Evolutionary conservation across 1,140 invertebrate species (phyloP), one percentile per base, ranked within the genome.

Genomic region (Cydia fagiglandana): DNA sequence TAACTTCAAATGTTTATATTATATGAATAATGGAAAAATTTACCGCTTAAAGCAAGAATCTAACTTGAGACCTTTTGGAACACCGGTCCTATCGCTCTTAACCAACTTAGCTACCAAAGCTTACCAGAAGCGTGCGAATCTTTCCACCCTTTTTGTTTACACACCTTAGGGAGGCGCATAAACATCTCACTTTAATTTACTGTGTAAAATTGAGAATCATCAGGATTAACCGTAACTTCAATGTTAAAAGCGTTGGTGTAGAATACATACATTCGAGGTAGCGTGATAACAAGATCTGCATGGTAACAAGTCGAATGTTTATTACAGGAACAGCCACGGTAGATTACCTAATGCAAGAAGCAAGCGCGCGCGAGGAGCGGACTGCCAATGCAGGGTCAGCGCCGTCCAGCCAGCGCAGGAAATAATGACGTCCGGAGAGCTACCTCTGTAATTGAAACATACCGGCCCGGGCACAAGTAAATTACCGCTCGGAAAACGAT

Each of bases 391-490:
- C 61, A 41, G 61, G 34, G 24, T 61, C 34, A 61, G 34, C 73
- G 74, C 34, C 74, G 73, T 73, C 41, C 77, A 78, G 76, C 78
- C 74, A 77, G 76, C 79, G 73, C 85, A 87, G 86, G 86, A 88
- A 88, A 88, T 88, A 86, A 88, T 87, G 86, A 85, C 78, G 86
- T 88, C 87, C 87, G 86, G 81, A 64, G 77, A 79, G 56, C 80
- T 79, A 77, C 77, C 79, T 77, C 75, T 76, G 81, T 86, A 83
- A 86, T 86, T 85, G 86, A 83, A 88, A 87, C 84, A 85, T 83
- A 83, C 83, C 84, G 78, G 76, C 76, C 76, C 74, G 74, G 56
- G 80, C 80, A 76, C 79, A 80, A 85, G 77, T 82, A 82, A 85
- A 86, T 89, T 86, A 84, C 83, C 76, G 80, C 75, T 75, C 81